These are phyloP conservation scores for Tachyglossus aculeatus DNA, from an alignment of 2,797 vertebrate genomes.

Conservation along the genomic window DNA sequence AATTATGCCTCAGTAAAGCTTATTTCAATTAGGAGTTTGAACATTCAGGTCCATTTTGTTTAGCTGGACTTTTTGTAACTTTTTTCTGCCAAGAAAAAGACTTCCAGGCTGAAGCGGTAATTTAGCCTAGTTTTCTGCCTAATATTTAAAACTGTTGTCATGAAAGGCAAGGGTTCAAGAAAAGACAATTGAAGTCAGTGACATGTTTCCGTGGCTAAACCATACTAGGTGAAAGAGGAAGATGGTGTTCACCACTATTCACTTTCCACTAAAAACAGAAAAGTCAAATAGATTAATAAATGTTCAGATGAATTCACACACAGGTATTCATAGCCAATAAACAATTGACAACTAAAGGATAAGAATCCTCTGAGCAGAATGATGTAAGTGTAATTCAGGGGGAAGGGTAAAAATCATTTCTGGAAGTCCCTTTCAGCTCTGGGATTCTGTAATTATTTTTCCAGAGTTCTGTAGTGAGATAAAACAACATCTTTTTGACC, in stretches of 20 bases:
- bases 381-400: neutral
- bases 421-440: no score
- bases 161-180: constrained; percentile 47
- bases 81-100: neutral
- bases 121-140: constrained; percentile 36
- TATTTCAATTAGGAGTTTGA: constrained; percentile 61
- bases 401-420: no score
- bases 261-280: constrained; percentile 72
- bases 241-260: constrained; percentile 60
- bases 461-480: no score
- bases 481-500: no score
- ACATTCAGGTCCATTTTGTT: constrained; percentile 47
- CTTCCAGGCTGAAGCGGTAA: constrained; percentile 38
- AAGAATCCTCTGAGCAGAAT: neutral
- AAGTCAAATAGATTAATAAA: constrained; percentile 68
- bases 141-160: constrained; percentile 30
- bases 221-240: constrained; percentile 60
- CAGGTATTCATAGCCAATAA: constrained; percentile 34
- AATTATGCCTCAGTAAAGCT: constrained; percentile 40
- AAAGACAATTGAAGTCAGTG: constrained; percentile 62
- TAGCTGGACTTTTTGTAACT: constrained; percentile 19
- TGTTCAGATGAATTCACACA: constrained; percentile 65
- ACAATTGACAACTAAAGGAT: neutral
- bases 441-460: no score
- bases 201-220: constrained; percentile 57